Conservation (phyloP, 2,888 invertebrate genomes). For the Lottia scabra region DNA sequence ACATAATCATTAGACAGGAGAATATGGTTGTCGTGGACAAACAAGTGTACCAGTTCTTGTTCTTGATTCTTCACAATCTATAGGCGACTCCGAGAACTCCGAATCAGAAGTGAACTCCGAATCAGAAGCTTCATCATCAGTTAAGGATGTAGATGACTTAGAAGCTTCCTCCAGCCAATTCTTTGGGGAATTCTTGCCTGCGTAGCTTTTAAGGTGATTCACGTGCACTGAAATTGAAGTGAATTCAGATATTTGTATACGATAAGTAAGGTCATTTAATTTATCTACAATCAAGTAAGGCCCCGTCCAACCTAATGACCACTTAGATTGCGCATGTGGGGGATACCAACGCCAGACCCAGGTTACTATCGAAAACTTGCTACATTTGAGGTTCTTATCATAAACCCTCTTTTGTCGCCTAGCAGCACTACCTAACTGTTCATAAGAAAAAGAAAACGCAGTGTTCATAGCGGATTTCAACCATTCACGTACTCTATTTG, state of each 20-base stretch:
- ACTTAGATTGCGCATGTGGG: not conserved
- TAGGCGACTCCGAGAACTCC: too few relatives aligned
- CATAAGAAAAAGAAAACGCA: not conserved
- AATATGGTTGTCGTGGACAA: not conserved
- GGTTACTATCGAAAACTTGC: not conserved
- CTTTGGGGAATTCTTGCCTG: not conserved
- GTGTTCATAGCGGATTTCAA: not conserved
- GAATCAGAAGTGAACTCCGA: too few relatives aligned
- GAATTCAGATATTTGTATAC: not conserved
- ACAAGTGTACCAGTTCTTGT: not conserved
- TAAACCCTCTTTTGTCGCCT: not conserved
- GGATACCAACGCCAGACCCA: slow-evolving; percentile 1
- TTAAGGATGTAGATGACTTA: not conserved
- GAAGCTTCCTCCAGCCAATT: not conserved
- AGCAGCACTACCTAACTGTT: not conserved
- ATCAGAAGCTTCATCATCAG: not conserved
- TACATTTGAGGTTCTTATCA: not conserved
- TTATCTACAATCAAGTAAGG: not conserved
- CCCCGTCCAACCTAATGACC: not conserved
- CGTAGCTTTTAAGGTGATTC: not conserved
- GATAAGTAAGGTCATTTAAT: not conserved
- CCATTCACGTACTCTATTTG: not conserved
- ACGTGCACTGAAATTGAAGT: not conserved
- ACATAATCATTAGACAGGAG: not conserved
- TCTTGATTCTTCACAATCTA: not conserved